Evolutionary conservation across 2,888 invertebrate genomes (phyloP).

Genomic region (Ceriagrion tenellum): DNA sequence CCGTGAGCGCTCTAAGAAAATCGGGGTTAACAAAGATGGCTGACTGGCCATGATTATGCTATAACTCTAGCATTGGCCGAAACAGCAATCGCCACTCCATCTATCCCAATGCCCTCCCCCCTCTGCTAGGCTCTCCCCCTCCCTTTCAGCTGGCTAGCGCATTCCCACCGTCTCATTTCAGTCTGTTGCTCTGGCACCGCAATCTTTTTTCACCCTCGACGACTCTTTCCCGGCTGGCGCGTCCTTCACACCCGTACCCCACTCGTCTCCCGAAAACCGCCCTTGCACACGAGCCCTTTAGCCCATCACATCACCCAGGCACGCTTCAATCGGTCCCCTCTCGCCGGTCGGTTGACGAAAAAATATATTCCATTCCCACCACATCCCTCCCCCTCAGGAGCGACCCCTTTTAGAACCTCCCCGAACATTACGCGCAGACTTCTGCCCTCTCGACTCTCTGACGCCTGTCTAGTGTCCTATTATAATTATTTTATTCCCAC

Average conservation of each 20-base stretch:
- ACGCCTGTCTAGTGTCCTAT: background rate
- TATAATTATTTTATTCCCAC: background rate
- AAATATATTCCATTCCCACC: background rate
- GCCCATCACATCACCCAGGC: background rate
- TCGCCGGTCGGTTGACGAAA: background rate
- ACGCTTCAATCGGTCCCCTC: background rate
- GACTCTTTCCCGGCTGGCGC: background rate
- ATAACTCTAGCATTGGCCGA: no score
- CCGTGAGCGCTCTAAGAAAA: no score
- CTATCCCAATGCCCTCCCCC: no score
- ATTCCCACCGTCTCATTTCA: conserved; percentile 3
- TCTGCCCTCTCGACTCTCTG: background rate
- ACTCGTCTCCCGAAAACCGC: background rate
- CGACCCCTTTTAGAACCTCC: background rate
- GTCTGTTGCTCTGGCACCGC: background rate
- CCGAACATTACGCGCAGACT: background rate
- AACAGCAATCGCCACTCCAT: no score
- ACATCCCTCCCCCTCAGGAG: background rate
- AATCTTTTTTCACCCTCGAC: background rate
- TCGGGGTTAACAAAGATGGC: no score
- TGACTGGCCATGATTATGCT: no score
- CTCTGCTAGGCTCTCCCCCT: no score
- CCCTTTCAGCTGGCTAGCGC: background rate
- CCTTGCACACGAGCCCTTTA: background rate
- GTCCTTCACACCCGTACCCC: background rate